Percentiles rank a stretch among this genome's conserved stretches.
These are phyloP conservation scores for Ophraella communa DNA, from an alignment of 2,888 invertebrate species.

Conservation along the genomic window DNA sequence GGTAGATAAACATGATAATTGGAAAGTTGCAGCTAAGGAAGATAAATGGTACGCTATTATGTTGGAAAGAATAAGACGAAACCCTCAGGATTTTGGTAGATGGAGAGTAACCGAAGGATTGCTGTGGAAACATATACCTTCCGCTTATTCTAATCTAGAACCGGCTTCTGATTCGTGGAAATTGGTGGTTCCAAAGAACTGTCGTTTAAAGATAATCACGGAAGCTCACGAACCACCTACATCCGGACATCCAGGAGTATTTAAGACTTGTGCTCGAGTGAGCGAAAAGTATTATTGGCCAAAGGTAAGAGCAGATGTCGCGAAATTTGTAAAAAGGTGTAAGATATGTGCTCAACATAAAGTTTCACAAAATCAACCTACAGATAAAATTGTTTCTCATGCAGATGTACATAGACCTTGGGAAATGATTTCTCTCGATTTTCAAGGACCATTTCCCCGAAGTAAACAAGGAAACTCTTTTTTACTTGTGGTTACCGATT, in stretches of 20 bases:
- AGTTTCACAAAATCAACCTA: neutral
- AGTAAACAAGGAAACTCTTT: conserved; percentile 11
- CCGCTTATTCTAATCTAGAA: neutral
- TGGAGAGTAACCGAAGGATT: neutral
- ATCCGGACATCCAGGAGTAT: neutral
- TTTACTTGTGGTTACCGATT: neutral
- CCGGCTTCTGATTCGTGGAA: neutral
- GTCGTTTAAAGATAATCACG: neutral
- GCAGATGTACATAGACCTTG: neutral
- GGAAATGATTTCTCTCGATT: conserved; percentile 22
- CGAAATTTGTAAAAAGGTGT: neutral
- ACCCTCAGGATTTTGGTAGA: neutral
- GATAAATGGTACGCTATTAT: neutral
- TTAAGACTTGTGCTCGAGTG: neutral
- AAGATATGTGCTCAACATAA: neutral
- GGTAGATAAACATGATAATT: too few relatives aligned
- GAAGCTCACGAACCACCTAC: neutral
- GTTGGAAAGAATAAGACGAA: neutral
- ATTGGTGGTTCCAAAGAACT: neutral
- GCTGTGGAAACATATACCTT: neutral
- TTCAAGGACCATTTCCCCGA: conserved; percentile 17
- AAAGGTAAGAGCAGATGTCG: neutral
- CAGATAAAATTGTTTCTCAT: neutral
- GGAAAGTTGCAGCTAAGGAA: neutral
- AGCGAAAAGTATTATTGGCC: neutral